Percentiles rank a stretch among this genome's conserved stretches.
Evolutionary conservation across 2,888 invertebrate species (phyloP).

Genomic region (Cosmorhoe ocellata): DNA sequence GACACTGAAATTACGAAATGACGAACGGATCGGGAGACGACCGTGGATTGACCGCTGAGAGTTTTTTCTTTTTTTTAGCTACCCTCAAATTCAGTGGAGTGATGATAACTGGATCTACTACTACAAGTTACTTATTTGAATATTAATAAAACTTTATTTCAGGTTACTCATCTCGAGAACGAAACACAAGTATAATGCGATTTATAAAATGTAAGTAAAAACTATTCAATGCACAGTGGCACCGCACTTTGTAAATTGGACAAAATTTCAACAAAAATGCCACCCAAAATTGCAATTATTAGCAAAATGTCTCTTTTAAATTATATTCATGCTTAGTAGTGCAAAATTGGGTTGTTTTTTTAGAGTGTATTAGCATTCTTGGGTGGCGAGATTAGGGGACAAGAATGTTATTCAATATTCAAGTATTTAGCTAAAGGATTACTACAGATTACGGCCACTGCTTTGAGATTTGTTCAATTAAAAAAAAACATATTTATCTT

Average conservation of each 20-base stretch:
- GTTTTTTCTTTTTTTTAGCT: too few relatives aligned
- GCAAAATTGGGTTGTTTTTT: slow-evolving; percentile 50
- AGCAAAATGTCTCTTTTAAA: slow-evolving; percentile 33
- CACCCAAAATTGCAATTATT: slow-evolving; percentile 40
- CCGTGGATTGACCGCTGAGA: too few relatives aligned
- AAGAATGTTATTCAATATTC: slow-evolving; percentile 48
- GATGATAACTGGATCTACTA: too few relatives aligned
- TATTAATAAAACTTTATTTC: too few relatives aligned
- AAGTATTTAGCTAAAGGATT: slow-evolving; percentile 68
- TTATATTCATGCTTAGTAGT: slow-evolving; percentile 37
- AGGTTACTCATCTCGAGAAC: too few relatives aligned
- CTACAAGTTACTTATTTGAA: too few relatives aligned
- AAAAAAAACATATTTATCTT: too few relatives aligned
- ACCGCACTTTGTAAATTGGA: slow-evolving; percentile 20
- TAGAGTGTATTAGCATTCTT: slow-evolving; percentile 41
- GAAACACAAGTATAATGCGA: too few relatives aligned
- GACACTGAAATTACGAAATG: too few relatives aligned
- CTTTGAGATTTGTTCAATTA: too few relatives aligned
- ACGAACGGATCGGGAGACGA: too few relatives aligned
- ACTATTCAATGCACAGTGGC: slow-evolving; percentile 33
- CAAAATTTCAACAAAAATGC: slow-evolving; percentile 30
- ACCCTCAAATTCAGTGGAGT: too few relatives aligned
- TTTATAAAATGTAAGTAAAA: slow-evolving; percentile 17
- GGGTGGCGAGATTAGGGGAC: slow-evolving; percentile 52
- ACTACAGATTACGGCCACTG: slow-evolving; percentile 56